Conservation (phyloP, 2,113 vertebrate genomes). For the Eulacestoma nigropectus region DNA sequence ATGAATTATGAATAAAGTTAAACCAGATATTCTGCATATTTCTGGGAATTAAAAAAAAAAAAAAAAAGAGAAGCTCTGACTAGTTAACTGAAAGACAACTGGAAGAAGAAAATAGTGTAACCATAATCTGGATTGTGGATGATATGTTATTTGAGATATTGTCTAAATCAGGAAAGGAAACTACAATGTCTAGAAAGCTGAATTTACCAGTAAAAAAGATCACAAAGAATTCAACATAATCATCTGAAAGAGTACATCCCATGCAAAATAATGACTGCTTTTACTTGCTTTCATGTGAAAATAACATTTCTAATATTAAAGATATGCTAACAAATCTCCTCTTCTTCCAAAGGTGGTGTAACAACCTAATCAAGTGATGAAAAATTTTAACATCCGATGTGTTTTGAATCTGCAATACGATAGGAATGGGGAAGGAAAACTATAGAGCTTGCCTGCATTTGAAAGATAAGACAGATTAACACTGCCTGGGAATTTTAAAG, state of each 20-base stretch:
- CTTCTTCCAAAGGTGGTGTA: not conserved
- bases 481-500: not conserved
- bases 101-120: not conserved
- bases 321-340: not conserved
- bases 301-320: not conserved
- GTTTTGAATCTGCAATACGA: not conserved
- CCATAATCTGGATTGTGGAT: not conserved
- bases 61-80: not conserved
- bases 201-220: not conserved
- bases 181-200: not conserved
- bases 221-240: not conserved
- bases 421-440: not conserved
- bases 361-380: not conserved
- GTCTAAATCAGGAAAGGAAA: not conserved
- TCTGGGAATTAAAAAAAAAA: not conserved
- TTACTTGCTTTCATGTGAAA: not conserved
- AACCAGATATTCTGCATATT: not conserved
- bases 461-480: conserved; percentile 29
- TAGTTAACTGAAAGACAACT: not conserved
- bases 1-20: not conserved
- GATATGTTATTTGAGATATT: not conserved
- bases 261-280: not conserved
- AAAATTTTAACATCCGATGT: not conserved
- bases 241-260: not conserved
- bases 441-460: not conserved